Base-by-base conservation (phyloP, 2,888 invertebrate genomes). In the Psylliodes chrysocephalus region DNA sequence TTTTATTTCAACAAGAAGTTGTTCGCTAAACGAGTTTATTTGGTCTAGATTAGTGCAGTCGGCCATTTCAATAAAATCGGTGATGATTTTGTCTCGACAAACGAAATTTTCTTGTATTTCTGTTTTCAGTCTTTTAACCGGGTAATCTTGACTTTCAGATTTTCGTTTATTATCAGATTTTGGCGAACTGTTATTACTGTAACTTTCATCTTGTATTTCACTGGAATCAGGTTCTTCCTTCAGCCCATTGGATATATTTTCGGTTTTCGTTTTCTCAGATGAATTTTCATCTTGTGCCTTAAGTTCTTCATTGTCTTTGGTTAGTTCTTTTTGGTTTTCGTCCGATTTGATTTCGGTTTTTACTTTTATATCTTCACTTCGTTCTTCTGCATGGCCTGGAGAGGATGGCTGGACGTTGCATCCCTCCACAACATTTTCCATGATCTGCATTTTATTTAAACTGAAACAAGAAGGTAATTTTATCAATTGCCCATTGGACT, bases 1-100 rank as follows among this genome's bases (percentile, higher is more conserved):
- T 74, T 90, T 86, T 64, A 92, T 88, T 78, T 91, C 90, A 0
- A 86, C 82, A 1, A 88, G 82, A 4, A 91, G 83, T 73, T 89
- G 89, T 73, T 89, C 88, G 1, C 89, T 88, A 69, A 89, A 88
- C 71, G 86, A 85, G 64, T 88, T 86, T 73, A 88, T 86, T 69
- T 88, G 87, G 33, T 88, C 88, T 0, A 88, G 79, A 66, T 85
- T 88, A 70, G 86, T 86, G 64, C 87, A 87, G 0, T 88, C 86
- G 0, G 87, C 84, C 6, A 86, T 85, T 62, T 90, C 88, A 66
- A 90, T 87, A 78, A 87, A 89, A 65, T 90, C 89, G 69, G 82
- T 85, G 57, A 89, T 82, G 81, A 89, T 87, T 57, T 84, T 83
- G 80, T 89, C 87, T 75, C 89, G 86, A 47, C 86, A 66, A 8